A percentile compares a stretch with the other conserved stretches of the same genome.
phyloP scores from a whole-genome alignment of 2,113 vertebrate genomes.

The Pogona vitticeps region DNA sequence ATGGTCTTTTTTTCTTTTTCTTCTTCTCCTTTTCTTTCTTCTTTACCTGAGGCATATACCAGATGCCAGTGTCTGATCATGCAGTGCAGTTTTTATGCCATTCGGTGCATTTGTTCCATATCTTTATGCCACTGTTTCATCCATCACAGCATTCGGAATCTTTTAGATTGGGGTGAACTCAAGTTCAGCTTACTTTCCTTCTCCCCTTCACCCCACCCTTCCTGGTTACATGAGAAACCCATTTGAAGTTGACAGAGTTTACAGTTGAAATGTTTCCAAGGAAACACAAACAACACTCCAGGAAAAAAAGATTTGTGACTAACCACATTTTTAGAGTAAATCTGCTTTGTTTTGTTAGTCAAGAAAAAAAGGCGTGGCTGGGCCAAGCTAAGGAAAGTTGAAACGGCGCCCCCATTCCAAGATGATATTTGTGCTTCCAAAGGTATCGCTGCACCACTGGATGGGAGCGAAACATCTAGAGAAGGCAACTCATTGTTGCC shows the following conservation, averaged over 20 bases:
- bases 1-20: neutral
- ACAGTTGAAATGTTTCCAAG: constrained; percentile 40
- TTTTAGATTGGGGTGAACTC: constrained; percentile 28
- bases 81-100: constrained; percentile 63
- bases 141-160: constrained; percentile 43
- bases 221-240: constrained; percentile 15
- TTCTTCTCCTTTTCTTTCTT: constrained; percentile 46
- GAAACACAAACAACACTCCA: constrained; percentile 35
- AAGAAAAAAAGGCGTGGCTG: neutral
- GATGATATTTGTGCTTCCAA: neutral
- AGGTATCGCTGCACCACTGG: too few relatives aligned
- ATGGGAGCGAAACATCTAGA: neutral
- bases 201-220: constrained; percentile 31
- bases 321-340: constrained; percentile 31
- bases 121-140: constrained; percentile 58
- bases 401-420: neutral
- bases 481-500: neutral
- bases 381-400: neutral
- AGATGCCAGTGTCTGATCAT: constrained; percentile 60
- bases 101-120: neutral
- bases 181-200: constrained; percentile 37
- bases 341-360: neutral
- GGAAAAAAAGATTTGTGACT: constrained; percentile 11
- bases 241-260: constrained; percentile 52
- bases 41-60: constrained; percentile 39